Evolutionary conservation across 2,113 vertebrate species (phyloP), one percentile per base, ranked within the genome.

Genomic region (Mesitornis unicolor): DNA sequence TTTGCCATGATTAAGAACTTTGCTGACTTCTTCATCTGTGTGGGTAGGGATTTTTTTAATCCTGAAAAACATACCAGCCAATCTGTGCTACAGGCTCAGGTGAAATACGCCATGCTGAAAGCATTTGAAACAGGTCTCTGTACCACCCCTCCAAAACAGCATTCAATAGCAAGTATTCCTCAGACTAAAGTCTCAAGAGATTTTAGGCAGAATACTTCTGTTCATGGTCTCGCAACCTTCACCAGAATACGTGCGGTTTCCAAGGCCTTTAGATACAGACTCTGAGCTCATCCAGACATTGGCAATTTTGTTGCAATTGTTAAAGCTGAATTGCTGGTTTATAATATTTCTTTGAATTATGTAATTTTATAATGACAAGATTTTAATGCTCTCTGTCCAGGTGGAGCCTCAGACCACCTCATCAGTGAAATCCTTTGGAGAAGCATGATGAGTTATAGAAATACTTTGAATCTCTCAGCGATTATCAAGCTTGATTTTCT

Each of bases 401-500:
- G 73, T 47, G 63, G 38, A 92, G 8, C 60, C 83, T 86, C 68
- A 84, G 31, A 26, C 3, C 7, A 13, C 31, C 86, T 70, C 50
- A 38, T 43, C 51, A 56, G 2, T 51, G 38, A 88, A 84, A 88
- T 61, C 11, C 19, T 84, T 81, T 59, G 28, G 51, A 93, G 68
- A 71, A 16, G 9, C 19, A 40, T n/a, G 48, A 73, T 6, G 6
- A 88, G 20, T 70, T 90, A 48, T 8, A 10, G 29, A 93, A 86
- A 67, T 43, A 63, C 33, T 70, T 85, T 59, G 31, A 35, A 61
- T 83, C 16, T 77, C 43, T 43, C 56, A 42, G 28, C 21, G 47
- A 67, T 87, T 36, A 81, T 59, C 71, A 83, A 51, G 18, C 33
- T 78, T 87, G 69, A 81, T 75, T 87, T 68, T 89, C 47, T 78